Percentiles rank a stretch among this genome's conserved stretches.
Conservation (phyloP, 2,113 vertebrate genomes). For the Oreocharis arfaki region DNA sequence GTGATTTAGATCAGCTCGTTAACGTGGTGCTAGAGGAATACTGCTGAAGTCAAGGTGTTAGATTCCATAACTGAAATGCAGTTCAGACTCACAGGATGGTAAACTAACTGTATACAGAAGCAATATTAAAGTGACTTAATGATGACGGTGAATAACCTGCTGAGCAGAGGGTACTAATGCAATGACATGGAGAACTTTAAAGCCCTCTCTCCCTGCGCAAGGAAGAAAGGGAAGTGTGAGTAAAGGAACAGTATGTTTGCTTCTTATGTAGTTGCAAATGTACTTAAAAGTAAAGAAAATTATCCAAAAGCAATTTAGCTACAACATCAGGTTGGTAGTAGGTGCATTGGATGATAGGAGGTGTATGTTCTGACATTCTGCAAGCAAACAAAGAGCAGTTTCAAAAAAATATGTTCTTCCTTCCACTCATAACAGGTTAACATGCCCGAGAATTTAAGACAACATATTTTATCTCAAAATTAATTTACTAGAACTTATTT, state of each 20-base stretch:
- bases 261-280: neutral
- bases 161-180: neutral
- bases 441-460: neutral
- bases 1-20: neutral
- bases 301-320: neutral
- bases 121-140: neutral
- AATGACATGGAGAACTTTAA: neutral
- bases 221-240: neutral
- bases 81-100: neutral
- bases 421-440: neutral
- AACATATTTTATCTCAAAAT: neutral
- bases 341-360: neutral
- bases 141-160: neutral
- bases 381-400: neutral
- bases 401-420: neutral
- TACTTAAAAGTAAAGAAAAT: neutral
- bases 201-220: neutral
- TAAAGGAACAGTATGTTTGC: neutral
- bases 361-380: neutral
- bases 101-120: neutral
- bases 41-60: neutral
- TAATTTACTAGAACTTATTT: neutral
- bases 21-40: neutral
- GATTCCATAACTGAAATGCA: neutral
- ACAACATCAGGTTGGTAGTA: neutral